Conservation (phyloP, 2,113 vertebrate species). For the Hucho hucho region DNA sequence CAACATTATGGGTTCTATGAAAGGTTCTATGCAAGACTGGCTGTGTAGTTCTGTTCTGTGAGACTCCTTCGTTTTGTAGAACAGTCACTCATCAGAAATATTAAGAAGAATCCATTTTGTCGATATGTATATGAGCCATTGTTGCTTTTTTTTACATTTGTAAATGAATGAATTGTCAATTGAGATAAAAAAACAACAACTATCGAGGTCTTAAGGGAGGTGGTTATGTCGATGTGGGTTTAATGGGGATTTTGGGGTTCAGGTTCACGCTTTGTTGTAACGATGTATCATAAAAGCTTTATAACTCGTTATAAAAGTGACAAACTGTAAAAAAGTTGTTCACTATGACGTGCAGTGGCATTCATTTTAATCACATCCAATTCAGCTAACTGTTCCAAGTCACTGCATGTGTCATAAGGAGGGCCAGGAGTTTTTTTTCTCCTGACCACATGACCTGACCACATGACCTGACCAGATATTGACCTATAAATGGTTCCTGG, state of each 20-base stretch:
- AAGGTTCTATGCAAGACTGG: too few species aligned
- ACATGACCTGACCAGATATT: too few species aligned
- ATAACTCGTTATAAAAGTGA: conserved; percentile 1
- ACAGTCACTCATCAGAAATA: too few species aligned
- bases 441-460: too few species aligned
- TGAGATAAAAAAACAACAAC: not conserved
- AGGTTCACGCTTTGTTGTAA: not conserved
- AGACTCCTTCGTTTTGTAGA: too few species aligned
- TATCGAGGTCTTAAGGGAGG: too few species aligned
- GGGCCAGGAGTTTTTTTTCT: too few species aligned
- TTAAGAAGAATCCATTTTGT: not conserved
- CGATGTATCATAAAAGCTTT: not conserved
- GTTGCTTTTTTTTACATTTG: not conserved
- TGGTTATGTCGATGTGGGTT: too few species aligned
- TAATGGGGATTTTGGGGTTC: not conserved
- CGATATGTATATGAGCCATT: not conserved
- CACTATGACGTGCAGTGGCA: too few species aligned
- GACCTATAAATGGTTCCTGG: too few species aligned
- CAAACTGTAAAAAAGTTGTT: not conserved
- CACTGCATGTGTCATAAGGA: not conserved
- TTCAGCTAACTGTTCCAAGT: not conserved
- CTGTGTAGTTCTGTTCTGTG: too few species aligned
- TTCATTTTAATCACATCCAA: not conserved
- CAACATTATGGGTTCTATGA: too few species aligned
- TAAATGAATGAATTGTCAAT: not conserved